Conservation (phyloP, 2,113 vertebrate species). For the Pelodiscus sinensis region DNA sequence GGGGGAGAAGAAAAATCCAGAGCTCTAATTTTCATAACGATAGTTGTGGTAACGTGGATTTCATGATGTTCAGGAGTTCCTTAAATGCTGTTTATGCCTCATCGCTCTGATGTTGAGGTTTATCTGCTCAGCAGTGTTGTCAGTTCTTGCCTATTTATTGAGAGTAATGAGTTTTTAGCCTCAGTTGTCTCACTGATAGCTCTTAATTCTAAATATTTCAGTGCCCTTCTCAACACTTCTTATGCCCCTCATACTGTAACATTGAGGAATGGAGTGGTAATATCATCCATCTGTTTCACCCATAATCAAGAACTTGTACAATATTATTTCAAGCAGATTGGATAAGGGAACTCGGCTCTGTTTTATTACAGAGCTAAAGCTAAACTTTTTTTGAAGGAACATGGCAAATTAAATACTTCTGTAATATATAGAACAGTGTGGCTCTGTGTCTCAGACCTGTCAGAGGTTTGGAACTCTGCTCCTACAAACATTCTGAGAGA, state of each 20-base stretch:
- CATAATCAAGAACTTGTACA: not conserved
- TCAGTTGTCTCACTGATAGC: not conserved
- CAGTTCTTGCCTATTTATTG: not conserved
- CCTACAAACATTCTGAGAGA: not conserved
- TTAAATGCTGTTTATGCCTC: accelerated
- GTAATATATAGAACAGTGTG: not conserved
- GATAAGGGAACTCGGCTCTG: not conserved
- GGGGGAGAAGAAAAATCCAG: not conserved
- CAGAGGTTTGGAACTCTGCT: not conserved
- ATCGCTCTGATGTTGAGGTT: not conserved
- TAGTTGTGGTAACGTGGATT: not conserved
- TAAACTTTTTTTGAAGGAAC: not conserved
- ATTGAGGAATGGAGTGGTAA: not conserved
- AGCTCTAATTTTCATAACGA: not conserved
- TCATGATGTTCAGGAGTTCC: not conserved
- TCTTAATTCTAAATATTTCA: not conserved
- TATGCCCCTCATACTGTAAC: not conserved
- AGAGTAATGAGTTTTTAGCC: not conserved
- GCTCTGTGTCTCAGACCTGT: not conserved
- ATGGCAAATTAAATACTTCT: not conserved
- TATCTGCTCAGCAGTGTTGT: not conserved
- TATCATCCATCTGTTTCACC: not conserved
- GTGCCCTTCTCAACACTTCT: not conserved
- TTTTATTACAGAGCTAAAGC: no score
- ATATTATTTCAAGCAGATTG: not conserved